Base-by-base conservation (phyloP, 2,888 invertebrate species). In the Amiota communis region DNA sequence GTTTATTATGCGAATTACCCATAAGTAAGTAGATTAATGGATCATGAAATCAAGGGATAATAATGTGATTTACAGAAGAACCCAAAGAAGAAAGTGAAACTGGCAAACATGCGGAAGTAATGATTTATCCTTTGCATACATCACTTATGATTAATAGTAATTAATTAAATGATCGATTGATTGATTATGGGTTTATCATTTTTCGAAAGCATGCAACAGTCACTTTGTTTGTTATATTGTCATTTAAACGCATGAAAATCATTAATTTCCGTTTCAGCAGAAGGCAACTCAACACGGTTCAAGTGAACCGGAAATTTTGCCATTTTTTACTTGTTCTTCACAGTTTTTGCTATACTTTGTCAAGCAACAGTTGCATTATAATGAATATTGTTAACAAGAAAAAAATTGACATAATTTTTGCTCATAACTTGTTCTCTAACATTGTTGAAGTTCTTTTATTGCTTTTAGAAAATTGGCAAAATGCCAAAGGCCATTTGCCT, bases 91-190 rank as follows among this genome's bases (percentile, higher is more conserved):
- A 6, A 6, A 36, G 1, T 23, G 23, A 23, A 23, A 23, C 1
- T 1, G 23, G 6, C 6, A 6, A 36, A 36, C 36, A 6, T 36
- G 36, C 36, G 6, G 8, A 36, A 36, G 36, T 1, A 36, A 36
- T 36, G 36, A 36, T 36, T 36, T 36, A 36, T 36, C 36, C 6
- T 36, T 6, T 6, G 36, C 36, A 2, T 36, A 36, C 20, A 12
- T 13, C 59, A n/a, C 36, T 48, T 59, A 75, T 23, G 23, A 23
- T 23, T 23, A 23, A 23, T 81, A 79, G 78, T 85, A 83, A 86
- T 85, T 84, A 86, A 86, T 85, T 84, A 77, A 23, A 23, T 23
- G 23, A 86, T 86, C 86, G 86, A 86, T 86, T 85, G 86, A 86
- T 86, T 82, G 85, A 85, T 85, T 85, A 83, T 36, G 36, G 2